These are phyloP conservation scores for Sisyra nigra DNA, from an alignment of 2,888 invertebrate species.

Conservation along the genomic window DNA sequence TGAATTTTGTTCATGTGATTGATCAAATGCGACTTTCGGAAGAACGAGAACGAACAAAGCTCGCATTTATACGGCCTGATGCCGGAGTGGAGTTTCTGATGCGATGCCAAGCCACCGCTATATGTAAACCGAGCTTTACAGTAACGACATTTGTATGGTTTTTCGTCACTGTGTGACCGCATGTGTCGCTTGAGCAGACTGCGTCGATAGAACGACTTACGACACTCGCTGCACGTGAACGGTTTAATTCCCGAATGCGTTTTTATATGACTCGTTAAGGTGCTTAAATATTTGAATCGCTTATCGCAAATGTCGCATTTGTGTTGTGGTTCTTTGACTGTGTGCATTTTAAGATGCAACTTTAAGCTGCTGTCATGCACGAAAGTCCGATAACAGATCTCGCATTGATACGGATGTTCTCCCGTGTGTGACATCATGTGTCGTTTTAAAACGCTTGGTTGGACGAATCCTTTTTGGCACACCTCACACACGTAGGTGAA, in stretches of 20 bases:
- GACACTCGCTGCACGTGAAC: constrained; percentile 7
- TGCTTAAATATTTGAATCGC: constrained; percentile 7
- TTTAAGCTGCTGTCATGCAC: constrained; percentile 6
- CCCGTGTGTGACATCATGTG: constrained; percentile 9
- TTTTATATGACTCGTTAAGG: constrained; percentile 5
- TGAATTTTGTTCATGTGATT: constrained; percentile 8
- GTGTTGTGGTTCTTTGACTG: constrained; percentile 7
- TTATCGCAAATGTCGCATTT: constrained; percentile 8
- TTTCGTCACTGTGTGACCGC: constrained; percentile 7
- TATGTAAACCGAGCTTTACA: constrained; percentile 7
- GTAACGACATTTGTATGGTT: constrained; percentile 6
- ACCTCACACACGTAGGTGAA: constrained; percentile 3
- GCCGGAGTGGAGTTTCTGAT: constrained; percentile 7
- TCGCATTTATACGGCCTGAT: constrained; percentile 5
- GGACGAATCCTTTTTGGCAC: constrained; percentile 3
- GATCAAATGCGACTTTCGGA: constrained; percentile 5
- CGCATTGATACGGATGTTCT: constrained; percentile 3
- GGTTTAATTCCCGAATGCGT: constrained; percentile 8
- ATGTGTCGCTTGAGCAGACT: constrained; percentile 5
- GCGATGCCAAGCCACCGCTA: constrained; percentile 6
- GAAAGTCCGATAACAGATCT: constrained; percentile 5
- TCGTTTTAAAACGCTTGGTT: constrained; percentile 6
- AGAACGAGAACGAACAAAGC: constrained; percentile 6
- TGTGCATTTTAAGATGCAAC: constrained; percentile 8
- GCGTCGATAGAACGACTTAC: constrained; percentile 7